Evolutionary conservation across 92 coral and sea anemone species (phyloP), one percentile per base, ranked within the genome.

Genomic region (Porites evermanni): DNA sequence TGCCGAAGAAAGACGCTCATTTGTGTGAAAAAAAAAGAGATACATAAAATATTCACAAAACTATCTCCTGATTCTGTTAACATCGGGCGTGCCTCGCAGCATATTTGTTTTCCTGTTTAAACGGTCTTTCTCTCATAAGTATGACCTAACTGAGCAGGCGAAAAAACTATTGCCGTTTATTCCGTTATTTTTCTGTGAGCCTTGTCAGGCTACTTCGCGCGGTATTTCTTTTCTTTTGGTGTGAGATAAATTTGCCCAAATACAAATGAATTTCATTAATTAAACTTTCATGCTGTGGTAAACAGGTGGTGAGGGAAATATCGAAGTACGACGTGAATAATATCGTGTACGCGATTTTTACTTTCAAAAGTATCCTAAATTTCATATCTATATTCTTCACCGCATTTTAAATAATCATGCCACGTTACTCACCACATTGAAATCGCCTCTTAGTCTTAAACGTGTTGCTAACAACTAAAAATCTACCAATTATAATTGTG

Each of bases 191-290:
- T 13, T 74, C 8, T 13, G 10, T 10, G 65, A 6, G 12, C 24
- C 50, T 59, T 72, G 23, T 2, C 11, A 38, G 47, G 79, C 63
- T 56, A 1, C 64, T 72, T 64, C 23, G 21, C 17, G 10, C 29
- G 53, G 26, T 9, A 29, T 70, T 63, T 72, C 12, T 58, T 24
- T 50, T 63, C 72, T 74, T 63, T 63, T 74, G 50, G 64, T 47
- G 14, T 47, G 16, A 10, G 60, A 53, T 75, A 79, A 79, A 77
- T 79, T 38, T 70, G 83, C 60, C 72, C 68, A 82, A 71, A 81
- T 90, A 80, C 87, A 90, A 86, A 90, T 86, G 90, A 83, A 84
- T 74, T 75, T 80, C 73, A 90, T 90, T 64, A 68, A 90, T 90
- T 86, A 90, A 90, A 79, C 82, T 85, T 90, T 90, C 87, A 90